phyloP scores from a whole-genome alignment of 2,797 vertebrate species.

The Hirundo rustica region DNA sequence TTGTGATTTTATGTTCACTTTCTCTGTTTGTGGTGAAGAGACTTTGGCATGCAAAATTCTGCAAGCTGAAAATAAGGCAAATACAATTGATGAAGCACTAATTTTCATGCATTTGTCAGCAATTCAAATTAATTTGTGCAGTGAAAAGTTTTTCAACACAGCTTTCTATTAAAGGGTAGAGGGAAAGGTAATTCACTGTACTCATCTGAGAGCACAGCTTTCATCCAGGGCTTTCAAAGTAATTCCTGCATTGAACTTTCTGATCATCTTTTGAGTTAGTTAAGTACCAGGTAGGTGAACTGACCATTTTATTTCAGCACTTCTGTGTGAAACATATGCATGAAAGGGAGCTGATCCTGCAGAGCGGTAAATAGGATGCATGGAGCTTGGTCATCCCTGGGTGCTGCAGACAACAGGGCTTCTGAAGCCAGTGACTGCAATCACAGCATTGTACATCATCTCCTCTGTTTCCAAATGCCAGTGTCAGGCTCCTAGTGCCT shows the following conservation, averaged over 20 bases:
- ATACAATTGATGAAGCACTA: not conserved
- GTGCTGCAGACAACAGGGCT: not conserved
- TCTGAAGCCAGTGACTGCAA: not conserved
- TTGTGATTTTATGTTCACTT: not conserved
- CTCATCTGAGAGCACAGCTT: not conserved
- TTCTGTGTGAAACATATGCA: not conserved
- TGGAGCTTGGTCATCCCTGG: not conserved
- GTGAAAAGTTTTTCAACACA: not conserved
- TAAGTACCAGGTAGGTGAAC: not conserved
- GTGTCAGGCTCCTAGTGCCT: not conserved
- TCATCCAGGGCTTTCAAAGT: not conserved
- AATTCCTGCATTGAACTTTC: slow-evolving; percentile 1
- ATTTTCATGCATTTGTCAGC: not conserved
- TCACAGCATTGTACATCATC: not conserved
- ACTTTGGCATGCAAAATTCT: not conserved
- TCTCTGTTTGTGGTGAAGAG: not conserved
- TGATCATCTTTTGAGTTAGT: not conserved
- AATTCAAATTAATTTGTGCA: not conserved
- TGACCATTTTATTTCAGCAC: not conserved
- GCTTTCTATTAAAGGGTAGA: not conserved
- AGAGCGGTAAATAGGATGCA: not conserved
- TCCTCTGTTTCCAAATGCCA: not conserved
- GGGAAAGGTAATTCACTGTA: not conserved
- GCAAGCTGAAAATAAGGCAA: not conserved
- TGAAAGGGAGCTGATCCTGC: not conserved